A percentile compares a stretch with the other conserved stretches of the same genome.
phyloP scores from a whole-genome alignment of 2,113 vertebrate genomes.

The Anarrhichthys ocellatus region DNA sequence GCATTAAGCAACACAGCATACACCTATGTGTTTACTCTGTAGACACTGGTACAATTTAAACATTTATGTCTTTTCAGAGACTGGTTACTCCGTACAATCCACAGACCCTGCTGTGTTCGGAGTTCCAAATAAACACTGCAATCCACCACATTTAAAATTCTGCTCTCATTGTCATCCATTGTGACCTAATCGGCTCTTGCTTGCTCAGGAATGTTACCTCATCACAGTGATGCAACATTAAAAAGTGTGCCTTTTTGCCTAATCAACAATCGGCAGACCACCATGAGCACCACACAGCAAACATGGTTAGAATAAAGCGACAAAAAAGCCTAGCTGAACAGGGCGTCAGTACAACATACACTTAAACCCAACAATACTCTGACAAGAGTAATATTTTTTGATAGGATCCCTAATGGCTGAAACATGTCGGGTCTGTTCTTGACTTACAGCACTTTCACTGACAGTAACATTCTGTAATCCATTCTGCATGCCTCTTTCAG shows the following conservation, averaged over 20 bases:
- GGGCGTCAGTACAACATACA: neutral
- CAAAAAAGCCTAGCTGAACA: neutral
- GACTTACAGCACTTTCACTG: neutral
- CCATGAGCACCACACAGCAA: neutral
- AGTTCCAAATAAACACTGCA: neutral
- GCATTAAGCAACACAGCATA: too few relatives aligned
- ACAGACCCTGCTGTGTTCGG: neutral
- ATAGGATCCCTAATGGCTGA: neutral
- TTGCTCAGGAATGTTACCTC: conserved; percentile 14
- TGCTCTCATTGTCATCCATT: neutral
- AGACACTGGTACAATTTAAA: neutral
- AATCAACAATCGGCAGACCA: neutral
- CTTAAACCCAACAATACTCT: neutral
- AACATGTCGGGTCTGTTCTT: neutral
- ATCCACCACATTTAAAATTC: conserved; percentile 2
- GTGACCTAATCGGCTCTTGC: neutral
- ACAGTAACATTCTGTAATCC: neutral
- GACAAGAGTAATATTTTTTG: neutral
- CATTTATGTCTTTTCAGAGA: neutral
- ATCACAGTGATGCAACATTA: conserved; percentile 15
- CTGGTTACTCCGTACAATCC: neutral
- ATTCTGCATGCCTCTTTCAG: neutral
- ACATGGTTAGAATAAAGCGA: neutral
- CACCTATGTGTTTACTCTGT: neutral
- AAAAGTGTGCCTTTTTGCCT: neutral